These are phyloP conservation scores for Bufo gargarizans DNA, from an alignment of 2,113 vertebrate species.

Conservation along the genomic window DNA sequence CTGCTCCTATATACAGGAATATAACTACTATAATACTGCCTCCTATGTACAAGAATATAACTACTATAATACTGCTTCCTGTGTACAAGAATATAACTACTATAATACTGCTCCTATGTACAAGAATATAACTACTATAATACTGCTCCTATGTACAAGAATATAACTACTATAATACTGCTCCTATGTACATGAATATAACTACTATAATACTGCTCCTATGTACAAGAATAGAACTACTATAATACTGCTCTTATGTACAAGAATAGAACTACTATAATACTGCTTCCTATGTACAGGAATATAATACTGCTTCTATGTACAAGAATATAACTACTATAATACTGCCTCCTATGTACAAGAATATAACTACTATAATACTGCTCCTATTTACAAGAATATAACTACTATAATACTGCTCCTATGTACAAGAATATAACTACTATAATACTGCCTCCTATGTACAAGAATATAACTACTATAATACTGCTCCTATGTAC, in stretches of 20 bases:
- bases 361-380: background rate
- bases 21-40: slow-evolving; percentile 10
- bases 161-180: background rate
- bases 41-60: background rate
- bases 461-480: background rate
- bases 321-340: background rate
- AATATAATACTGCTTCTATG: background rate
- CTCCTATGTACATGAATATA: slow-evolving; percentile 4
- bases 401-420: background rate
- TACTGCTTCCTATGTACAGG: background rate
- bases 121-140: too few species aligned
- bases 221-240: background rate
- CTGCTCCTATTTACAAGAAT: background rate
- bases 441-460: background rate
- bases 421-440: background rate
- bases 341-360: background rate
- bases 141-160: background rate
- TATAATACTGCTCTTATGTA: background rate
- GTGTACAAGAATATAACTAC: background rate
- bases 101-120: background rate
- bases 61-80: background rate
- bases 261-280: slow-evolving; percentile 1
- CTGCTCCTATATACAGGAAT: background rate
- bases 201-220: background rate
- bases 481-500: background rate